Evolutionary conservation across 2,888 invertebrate genomes (phyloP).

Genomic region (Gari tellinella): DNA sequence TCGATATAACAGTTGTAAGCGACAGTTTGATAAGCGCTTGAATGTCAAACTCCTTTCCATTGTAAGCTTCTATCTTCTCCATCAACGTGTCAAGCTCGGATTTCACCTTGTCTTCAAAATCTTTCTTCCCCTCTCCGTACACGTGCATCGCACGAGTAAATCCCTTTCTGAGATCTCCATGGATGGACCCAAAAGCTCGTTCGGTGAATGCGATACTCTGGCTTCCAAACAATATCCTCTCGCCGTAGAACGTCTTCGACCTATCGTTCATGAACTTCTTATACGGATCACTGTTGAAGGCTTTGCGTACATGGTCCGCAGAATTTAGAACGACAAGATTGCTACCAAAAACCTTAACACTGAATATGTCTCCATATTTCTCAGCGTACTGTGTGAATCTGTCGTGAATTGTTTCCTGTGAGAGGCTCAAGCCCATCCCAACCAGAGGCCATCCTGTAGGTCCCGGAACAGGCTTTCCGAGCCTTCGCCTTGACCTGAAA

Average conservation of each 20-base stretch:
- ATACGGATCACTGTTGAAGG: constrained; percentile 17
- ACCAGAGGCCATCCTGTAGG: constrained; percentile 31
- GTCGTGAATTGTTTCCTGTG: constrained; percentile 10
- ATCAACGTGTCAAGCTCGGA: no score
- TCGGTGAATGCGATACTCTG: constrained; percentile 13
- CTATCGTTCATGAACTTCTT: constrained; percentile 28
- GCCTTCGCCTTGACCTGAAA: neutral
- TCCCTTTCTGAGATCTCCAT: constrained; percentile 16
- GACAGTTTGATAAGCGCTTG: no score
- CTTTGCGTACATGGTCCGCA: constrained; percentile 16
- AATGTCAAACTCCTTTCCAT: no score
- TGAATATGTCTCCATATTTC: constrained; percentile 24
- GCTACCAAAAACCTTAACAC: constrained; percentile 14
- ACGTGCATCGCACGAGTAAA: constrained; percentile 16
- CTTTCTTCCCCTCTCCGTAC: constrained; percentile 20
- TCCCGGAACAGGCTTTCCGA: constrained; percentile 23
- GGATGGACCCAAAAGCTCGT: constrained; percentile 9
- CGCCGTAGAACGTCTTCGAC: constrained; percentile 22
- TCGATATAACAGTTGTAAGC: no score
- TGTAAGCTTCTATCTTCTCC: no score
- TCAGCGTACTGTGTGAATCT: constrained; percentile 13
- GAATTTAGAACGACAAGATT: constrained; percentile 26
- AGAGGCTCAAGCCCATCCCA: constrained; percentile 16
- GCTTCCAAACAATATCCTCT: constrained; percentile 16
- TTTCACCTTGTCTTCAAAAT: constrained; percentile 2